phyloP scores from a whole-genome alignment of 1,140 invertebrate genomes.

The Pseudoatta argentina region DNA sequence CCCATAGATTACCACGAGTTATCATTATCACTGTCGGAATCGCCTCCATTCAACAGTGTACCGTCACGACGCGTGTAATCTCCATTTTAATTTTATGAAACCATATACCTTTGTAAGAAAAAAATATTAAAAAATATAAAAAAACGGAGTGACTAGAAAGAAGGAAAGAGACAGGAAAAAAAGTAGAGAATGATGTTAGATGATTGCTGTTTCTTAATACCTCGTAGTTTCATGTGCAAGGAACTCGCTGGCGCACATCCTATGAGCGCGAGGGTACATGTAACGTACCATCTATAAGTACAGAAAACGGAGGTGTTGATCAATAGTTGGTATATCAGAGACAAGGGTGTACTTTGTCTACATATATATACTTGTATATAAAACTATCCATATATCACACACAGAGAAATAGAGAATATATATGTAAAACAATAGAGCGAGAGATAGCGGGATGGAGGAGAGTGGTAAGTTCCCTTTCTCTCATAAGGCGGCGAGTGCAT shows the following conservation, averaged over 20 bases:
- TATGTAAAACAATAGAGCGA: not conserved
- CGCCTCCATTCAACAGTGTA: slow-evolving; percentile 4
- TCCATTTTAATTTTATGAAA: slow-evolving; percentile 36
- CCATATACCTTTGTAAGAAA: slow-evolving; percentile 46
- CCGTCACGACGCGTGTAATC: slow-evolving; percentile 3
- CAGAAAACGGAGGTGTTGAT: slow-evolving; percentile 86
- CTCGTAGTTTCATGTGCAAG: slow-evolving; percentile 86
- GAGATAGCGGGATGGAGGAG: slow-evolving; percentile 53
- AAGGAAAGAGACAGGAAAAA: slow-evolving; percentile 41
- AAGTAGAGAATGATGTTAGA: slow-evolving; percentile 82
- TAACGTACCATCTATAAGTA: slow-evolving; percentile 86
- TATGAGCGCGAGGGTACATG: slow-evolving; percentile 85
- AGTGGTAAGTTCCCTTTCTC: slow-evolving; percentile 67
- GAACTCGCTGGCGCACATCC: slow-evolving; percentile 86
- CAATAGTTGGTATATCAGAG: slow-evolving; percentile 81
- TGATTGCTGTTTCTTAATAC: slow-evolving; percentile 85
- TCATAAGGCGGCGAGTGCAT: slow-evolving; percentile 54
- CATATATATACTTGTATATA: slow-evolving; percentile 49
- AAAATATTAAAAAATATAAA: slow-evolving; percentile 15
- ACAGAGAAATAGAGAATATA: not conserved
- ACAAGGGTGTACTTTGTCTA: slow-evolving; percentile 78
- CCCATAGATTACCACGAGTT: not conserved
- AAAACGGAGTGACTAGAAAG: slow-evolving; percentile 53
- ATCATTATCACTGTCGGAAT: slow-evolving; percentile 3
- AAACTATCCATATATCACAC: slow-evolving; percentile 39